These are phyloP conservation scores for Sarcophaga variegata DNA, from an alignment of 2,888 invertebrate genomes.

Conservation along the genomic window DNA sequence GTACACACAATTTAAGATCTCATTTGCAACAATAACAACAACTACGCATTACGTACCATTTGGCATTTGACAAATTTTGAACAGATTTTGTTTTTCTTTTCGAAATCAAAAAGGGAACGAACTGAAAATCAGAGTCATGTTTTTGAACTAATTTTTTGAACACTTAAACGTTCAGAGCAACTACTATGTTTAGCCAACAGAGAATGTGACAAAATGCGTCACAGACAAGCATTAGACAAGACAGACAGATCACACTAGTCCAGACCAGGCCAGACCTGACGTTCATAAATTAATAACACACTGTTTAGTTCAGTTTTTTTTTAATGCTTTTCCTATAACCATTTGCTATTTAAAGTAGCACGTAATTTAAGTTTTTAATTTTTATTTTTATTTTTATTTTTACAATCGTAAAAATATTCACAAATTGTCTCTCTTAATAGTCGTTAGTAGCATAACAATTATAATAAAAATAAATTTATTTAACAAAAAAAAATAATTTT, in stretches of 20 bases:
- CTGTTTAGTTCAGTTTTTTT: constrained; percentile 8
- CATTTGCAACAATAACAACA: constrained; percentile 32
- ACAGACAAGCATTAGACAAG: constrained; percentile 1
- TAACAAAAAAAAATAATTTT: no score
- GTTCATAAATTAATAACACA: background rate
- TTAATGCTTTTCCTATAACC: constrained; percentile 14
- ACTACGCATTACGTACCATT: constrained; percentile 34
- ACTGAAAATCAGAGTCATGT: constrained; percentile 40
- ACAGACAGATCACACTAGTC: background rate
- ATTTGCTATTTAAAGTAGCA: constrained; percentile 47
- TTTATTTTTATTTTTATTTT: constrained; percentile 36
- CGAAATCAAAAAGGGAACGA: background rate
- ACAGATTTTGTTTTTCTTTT: constrained; percentile 42
- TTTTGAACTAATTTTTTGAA: constrained; percentile 17
- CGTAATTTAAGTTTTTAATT: constrained; percentile 35
- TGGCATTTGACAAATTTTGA: constrained; percentile 68
- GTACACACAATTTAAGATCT: constrained; percentile 51
- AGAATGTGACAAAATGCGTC: constrained; percentile 46
- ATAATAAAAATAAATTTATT: no score
- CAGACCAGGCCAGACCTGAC: background rate
- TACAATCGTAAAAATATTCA: constrained; percentile 33
- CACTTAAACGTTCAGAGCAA: constrained; percentile 10
- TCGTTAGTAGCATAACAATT: no score
- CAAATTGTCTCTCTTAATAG: background rate
- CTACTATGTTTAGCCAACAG: constrained; percentile 52